phyloP scores from a whole-genome alignment of 1,140 invertebrate genomes.

The Camponotus floridanus region DNA sequence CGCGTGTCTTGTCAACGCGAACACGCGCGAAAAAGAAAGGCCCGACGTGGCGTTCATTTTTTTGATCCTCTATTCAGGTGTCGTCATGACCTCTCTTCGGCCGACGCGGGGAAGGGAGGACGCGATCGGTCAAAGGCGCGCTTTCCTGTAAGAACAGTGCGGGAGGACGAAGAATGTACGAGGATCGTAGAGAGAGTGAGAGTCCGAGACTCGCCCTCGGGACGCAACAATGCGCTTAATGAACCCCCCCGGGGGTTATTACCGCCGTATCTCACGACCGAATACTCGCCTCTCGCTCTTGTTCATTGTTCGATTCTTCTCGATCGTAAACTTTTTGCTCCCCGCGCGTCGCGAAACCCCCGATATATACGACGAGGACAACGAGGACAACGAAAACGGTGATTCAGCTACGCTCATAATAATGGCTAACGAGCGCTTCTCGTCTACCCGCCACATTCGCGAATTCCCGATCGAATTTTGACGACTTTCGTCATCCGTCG shows the following conservation, averaged over 20 bases:
- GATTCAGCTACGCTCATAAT: conserved; percentile 81
- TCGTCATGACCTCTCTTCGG: conserved; percentile 65
- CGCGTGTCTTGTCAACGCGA: conserved; percentile 36
- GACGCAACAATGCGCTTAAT: conserved; percentile 83
- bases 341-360: conserved; percentile 32
- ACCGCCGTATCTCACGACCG: conserved; percentile 79
- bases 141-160: conserved; percentile 22
- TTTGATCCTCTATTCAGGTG: conserved; percentile 53
- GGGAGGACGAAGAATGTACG: conserved; percentile 38
- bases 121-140: conserved; percentile 74
- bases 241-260: conserved; percentile 82
- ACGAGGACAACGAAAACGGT: conserved; percentile 36
- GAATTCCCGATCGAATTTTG: conserved; percentile 60
- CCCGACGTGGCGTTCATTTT: not conserved
- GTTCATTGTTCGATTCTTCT: conserved; percentile 80
- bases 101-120: conserved; percentile 63
- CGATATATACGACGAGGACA: conserved; percentile 39
- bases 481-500: conserved; percentile 28
- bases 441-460: conserved; percentile 36
- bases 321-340: conserved; percentile 77
- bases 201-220: conserved; percentile 44
- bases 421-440: conserved; percentile 79
- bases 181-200: conserved; percentile 41
- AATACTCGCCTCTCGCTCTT: conserved; percentile 69
- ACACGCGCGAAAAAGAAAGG: conserved; percentile 38